Percentiles rank a stretch among this genome's conserved stretches.
phyloP scores from a whole-genome alignment of 2,113 vertebrate species.

The Bubo scandiacus region DNA sequence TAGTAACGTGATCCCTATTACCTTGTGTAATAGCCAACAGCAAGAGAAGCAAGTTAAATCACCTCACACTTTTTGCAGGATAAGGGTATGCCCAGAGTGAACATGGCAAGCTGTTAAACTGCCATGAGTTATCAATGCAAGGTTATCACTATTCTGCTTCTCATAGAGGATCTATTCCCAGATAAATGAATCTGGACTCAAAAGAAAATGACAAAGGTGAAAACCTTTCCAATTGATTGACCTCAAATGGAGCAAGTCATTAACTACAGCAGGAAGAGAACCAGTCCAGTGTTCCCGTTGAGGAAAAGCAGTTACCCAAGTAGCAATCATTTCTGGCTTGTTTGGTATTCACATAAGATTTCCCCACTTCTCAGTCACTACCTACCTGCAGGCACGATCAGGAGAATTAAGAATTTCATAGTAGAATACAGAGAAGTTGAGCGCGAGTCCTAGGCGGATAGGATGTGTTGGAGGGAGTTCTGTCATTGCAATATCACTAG shows the following conservation, averaged over 20 bases:
- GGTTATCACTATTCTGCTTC: background rate
- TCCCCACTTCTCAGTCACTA: background rate
- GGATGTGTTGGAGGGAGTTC: constrained; percentile 97
- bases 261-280: background rate
- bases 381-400: constrained; percentile 97
- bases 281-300: background rate
- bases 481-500: constrained; percentile 95
- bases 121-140: background rate
- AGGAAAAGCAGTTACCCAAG: background rate
- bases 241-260: background rate
- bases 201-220: background rate
- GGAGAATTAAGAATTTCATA: constrained; percentile 99
- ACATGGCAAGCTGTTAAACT: background rate
- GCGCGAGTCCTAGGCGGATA: constrained; percentile 96
- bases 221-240: background rate
- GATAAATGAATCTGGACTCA: background rate
- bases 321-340: background rate
- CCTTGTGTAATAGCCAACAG: background rate
- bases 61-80: background rate
- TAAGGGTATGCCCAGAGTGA: background rate
- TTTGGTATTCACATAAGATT: background rate
- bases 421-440: constrained; percentile 99
- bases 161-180: background rate
- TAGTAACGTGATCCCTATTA: background rate
- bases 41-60: background rate